Evolutionary conservation across 2,113 vertebrate genomes (phyloP).

Genomic region (Aleadryas rufinucha): DNA sequence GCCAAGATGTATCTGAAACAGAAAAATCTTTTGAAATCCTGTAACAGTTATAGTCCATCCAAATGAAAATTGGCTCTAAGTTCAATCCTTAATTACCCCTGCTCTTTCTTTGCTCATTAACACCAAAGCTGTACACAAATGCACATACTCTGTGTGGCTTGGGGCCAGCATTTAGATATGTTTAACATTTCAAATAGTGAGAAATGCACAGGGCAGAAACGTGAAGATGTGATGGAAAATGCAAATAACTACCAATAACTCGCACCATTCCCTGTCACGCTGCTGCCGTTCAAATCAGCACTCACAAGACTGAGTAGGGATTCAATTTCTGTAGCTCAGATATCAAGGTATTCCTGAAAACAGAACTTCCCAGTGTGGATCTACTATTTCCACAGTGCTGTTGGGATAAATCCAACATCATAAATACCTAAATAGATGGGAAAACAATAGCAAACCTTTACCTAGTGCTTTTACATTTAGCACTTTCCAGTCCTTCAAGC

Average conservation of each 20-base stretch:
- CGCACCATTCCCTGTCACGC: background rate
- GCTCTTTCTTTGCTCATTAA: background rate
- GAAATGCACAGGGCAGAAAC: background rate
- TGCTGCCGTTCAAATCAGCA: background rate
- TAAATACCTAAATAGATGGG: background rate
- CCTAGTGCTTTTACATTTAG: background rate
- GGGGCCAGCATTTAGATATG: background rate
- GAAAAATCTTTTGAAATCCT: background rate
- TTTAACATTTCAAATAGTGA: background rate
- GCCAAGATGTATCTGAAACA: background rate
- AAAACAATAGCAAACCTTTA: background rate
- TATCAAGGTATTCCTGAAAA: background rate
- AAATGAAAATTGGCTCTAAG: background rate
- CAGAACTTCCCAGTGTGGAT: background rate
- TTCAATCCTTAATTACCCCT: background rate
- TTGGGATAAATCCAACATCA: background rate
- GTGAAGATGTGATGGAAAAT: background rate
- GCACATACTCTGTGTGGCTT: background rate
- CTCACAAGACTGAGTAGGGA: background rate
- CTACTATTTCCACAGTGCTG: background rate
- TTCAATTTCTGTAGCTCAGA: background rate
- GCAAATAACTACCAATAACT: background rate
- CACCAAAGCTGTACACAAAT: background rate
- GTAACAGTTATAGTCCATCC: background rate
- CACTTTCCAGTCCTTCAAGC: background rate